A percentile compares a stretch with the other conserved stretches of the same genome.
These are phyloP conservation scores for Andrena praecox DNA, from an alignment of 2,888 invertebrate species.

Conservation along the genomic window DNA sequence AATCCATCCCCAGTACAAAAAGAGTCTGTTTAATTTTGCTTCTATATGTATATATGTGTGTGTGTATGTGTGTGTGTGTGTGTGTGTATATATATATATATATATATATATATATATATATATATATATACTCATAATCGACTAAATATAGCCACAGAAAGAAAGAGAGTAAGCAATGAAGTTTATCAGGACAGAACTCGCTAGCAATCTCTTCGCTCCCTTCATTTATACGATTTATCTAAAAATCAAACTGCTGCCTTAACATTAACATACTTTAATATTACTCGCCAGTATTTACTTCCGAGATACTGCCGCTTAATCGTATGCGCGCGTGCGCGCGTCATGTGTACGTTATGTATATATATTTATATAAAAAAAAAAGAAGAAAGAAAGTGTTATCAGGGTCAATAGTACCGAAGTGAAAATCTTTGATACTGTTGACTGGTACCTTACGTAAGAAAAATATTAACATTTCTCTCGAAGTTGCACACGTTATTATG, in stretches of 20 bases:
- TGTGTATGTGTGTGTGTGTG: no score
- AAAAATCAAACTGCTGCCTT: slow-evolving; percentile 66
- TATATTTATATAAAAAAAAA: slow-evolving; percentile 50
- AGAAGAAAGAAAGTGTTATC: slow-evolving; percentile 56
- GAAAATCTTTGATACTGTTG: slow-evolving; percentile 57
- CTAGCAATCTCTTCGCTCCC: slow-evolving; percentile 62
- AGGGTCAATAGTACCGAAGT: slow-evolving; percentile 58
- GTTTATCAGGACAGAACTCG: slow-evolving; percentile 50
- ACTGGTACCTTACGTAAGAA: slow-evolving; percentile 67
- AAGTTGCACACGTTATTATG: slow-evolving; percentile 63
- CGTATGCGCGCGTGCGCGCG: slow-evolving; percentile 33
- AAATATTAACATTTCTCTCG: slow-evolving; percentile 71
- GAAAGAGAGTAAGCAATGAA: slow-evolving; percentile 68
- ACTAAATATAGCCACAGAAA: slow-evolving; percentile 68
- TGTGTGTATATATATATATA: no score
- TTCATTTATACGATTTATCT: slow-evolving; percentile 59
- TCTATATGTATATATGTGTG: background rate
- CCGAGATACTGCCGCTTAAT: slow-evolving; percentile 54
- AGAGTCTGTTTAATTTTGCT: slow-evolving; percentile 50
- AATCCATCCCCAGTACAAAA: slow-evolving; percentile 53
- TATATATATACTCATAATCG: slow-evolving; percentile 35
- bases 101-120: background rate
- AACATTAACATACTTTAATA: slow-evolving; percentile 61
- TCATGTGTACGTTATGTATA: slow-evolving; percentile 50
- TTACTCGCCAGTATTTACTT: slow-evolving; percentile 60